These are phyloP conservation scores for Eulemur coronatus DNA, from an alignment of 2,797 vertebrate species.

Conservation along the genomic window DNA sequence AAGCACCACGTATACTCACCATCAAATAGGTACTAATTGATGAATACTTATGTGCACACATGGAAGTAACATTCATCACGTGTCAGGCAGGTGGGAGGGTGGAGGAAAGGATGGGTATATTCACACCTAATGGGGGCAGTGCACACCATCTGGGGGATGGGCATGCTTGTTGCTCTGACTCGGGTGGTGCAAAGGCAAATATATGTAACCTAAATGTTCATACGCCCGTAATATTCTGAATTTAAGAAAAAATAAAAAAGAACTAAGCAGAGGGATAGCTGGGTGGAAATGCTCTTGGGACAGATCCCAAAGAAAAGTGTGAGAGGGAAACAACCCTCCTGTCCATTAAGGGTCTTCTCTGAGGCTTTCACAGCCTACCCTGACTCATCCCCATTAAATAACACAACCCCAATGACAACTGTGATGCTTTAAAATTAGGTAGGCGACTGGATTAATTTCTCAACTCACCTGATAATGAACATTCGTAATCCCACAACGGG, in stretches of 20 bases:
- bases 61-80: too few species aligned
- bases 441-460: background rate
- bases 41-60: too few species aligned
- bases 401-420: background rate
- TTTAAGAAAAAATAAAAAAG: background rate
- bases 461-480: background rate
- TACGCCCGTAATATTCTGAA: too few species aligned
- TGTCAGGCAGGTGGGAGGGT: too few species aligned
- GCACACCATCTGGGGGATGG: too few species aligned
- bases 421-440: background rate
- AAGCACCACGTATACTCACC: too few species aligned
- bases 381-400: background rate
- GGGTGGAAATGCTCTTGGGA: background rate
- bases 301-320: background rate
- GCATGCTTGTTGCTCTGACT: too few species aligned
- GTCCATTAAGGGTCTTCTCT: background rate
- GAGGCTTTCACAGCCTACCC: background rate
- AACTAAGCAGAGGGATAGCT: background rate
- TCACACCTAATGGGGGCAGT: too few species aligned
- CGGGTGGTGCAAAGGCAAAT: too few species aligned
- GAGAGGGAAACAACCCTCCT: background rate
- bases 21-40: too few species aligned
- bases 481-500: background rate
- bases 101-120: too few species aligned
- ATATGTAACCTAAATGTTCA: too few species aligned